A percentile compares a stretch with the other conserved stretches of the same genome.
phyloP scores from a whole-genome alignment of 2,888 invertebrate species.

The Mesopsocus fuscifrons region DNA sequence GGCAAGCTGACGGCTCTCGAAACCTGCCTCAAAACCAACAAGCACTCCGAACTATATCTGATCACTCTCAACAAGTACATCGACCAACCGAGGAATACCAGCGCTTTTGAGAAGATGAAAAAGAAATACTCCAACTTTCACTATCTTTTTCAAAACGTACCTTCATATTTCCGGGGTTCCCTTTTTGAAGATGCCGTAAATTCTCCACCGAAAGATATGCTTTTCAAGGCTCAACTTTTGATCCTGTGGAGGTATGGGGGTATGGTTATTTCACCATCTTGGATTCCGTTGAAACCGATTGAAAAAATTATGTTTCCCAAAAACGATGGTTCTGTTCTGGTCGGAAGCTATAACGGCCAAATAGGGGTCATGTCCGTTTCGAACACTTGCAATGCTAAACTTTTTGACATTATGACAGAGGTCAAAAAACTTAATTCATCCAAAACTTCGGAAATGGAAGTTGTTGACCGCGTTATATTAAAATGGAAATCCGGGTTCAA shows the following conservation, averaged over 20 bases:
- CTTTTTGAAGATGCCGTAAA: background rate
- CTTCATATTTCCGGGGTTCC: background rate
- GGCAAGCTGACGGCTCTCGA: background rate
- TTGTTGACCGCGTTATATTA: background rate
- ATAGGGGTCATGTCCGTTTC: background rate
- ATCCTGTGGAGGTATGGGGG: background rate
- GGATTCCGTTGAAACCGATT: background rate
- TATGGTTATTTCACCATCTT: background rate
- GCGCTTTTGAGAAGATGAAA: background rate
- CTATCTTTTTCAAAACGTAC: background rate
- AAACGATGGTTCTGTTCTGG: background rate
- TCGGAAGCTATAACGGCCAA: background rate
- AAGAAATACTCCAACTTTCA: background rate
- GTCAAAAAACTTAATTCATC: background rate
- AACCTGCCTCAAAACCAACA: background rate
- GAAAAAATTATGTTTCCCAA: background rate
- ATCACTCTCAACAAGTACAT: background rate
- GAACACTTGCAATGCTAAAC: background rate
- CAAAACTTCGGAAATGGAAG: background rate
- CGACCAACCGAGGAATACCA: background rate
- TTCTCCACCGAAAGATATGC: no score
- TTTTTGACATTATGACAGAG: background rate
- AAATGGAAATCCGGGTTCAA: background rate
- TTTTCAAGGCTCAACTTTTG: conserved; percentile 1
- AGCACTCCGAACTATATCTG: background rate